phyloP scores from a whole-genome alignment of 2,888 invertebrate species.

The Eupithecia insigniata region DNA sequence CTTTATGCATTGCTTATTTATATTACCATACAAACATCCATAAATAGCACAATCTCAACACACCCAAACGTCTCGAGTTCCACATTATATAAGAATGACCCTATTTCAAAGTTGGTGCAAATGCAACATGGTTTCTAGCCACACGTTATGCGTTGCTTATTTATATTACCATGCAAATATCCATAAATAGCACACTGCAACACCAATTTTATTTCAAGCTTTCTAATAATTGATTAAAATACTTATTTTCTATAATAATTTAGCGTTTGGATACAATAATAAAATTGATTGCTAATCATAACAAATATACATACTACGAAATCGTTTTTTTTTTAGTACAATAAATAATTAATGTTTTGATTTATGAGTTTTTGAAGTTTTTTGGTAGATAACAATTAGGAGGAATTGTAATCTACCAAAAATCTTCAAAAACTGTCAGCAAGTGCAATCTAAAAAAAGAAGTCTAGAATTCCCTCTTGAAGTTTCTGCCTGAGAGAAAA shows the following conservation, averaged over 20 bases:
- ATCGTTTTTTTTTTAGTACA: slow-evolving; percentile 2
- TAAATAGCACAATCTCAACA: too few relatives aligned
- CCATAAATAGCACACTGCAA: slow-evolving; percentile 11
- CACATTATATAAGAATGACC: neutral
- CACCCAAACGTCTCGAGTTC: too few relatives aligned
- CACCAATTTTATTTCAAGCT: slow-evolving; percentile 10
- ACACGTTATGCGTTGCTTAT: neutral
- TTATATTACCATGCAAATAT: slow-evolving; percentile 24
- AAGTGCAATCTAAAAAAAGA: neutral
- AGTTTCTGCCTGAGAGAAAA: neutral
- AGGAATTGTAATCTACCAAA: too few relatives aligned
- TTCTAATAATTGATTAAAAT: slow-evolving; percentile 26
- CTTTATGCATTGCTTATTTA: too few relatives aligned
- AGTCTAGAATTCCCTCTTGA: neutral
- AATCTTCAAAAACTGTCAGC: too few relatives aligned
- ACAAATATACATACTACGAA: slow-evolving; percentile 1
- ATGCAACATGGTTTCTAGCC: neutral
- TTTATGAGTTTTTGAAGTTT: neutral
- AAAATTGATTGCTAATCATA: slow-evolving; percentile 18
- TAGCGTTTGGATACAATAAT: slow-evolving; percentile 28
- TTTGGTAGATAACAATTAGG: neutral
- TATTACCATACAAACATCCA: too few relatives aligned
- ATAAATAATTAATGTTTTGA: neutral
- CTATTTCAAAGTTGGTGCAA: neutral
- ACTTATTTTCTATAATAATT: slow-evolving; percentile 25